Base-by-base conservation (phyloP, 2,888 invertebrate species). In the Unio pictorum region DNA sequence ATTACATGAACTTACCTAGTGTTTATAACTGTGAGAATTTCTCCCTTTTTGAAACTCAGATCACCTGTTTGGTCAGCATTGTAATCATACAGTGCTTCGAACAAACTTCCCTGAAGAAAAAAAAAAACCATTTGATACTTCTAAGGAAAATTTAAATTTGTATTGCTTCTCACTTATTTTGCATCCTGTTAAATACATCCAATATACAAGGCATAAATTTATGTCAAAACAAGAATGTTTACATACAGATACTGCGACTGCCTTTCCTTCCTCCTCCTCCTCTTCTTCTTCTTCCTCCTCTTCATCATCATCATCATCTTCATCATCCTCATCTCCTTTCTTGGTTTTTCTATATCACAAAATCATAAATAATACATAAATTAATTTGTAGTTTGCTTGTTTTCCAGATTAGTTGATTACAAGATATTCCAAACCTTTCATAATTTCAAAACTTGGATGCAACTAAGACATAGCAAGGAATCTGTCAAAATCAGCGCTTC, bases 21-120 rank as follows among this genome's bases (percentile, higher is more conserved):
- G 30, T 76, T 75, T 7, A 86, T 34, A 45, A 89, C 79, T 18
- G 83, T 86, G 18, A 89, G 77, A n/a, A 89, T 72, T 23, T 89
- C 88, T 65, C 87, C 88, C 58, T 80, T 78, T 64, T 81, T 82
- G 64, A 89, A 87, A 5, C 78, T 70, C 17, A 89, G 76, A 68
- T 89, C 89, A 17, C 84, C 89, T 7, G 83, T 75, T 62, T 86
- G 76, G 30, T 84, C 81, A 18, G 81, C 85, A 20, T 75, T 74
- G 71, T 80, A 89, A 61, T 86, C 85, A 68, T 81, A 82, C 18
- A 88, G 56, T 0, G 87, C 87, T 64, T 83, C 81, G 80, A 86
- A 88, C 67, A 78, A 73, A 4, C 73, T 75, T 60, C 76, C 79
- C 85, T 84, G 71, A 28, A 75, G 74, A 61, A 20, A 54, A 55